Evolutionary conservation across 2,113 vertebrate species (phyloP).

Genomic region (Electrona antarctica): DNA sequence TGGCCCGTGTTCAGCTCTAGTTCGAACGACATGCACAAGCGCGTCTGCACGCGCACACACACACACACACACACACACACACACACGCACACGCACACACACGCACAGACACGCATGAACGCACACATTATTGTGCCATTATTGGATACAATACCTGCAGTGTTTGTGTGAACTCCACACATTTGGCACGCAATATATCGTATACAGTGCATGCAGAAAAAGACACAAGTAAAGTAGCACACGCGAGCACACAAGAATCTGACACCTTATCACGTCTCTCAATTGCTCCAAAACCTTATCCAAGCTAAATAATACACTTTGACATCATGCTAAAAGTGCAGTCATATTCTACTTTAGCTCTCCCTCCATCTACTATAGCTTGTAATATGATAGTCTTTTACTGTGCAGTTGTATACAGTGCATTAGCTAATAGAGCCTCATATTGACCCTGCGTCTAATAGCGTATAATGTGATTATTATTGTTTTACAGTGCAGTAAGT

Average conservation of each 20-base stretch:
- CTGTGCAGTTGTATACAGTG: too few species aligned
- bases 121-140: conserved; percentile 43
- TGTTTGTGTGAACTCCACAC: conserved; percentile 46
- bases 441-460: too few species aligned
- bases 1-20: conserved; percentile 58
- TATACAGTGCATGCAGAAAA: conserved; percentile 10
- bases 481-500: too few species aligned
- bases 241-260: conserved; percentile 3
- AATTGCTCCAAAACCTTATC: too few species aligned
- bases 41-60: conserved; percentile 1
- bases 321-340: too few species aligned
- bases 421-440: too few species aligned
- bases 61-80: conserved; percentile 27
- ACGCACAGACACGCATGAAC: conserved; percentile 38
- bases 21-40: conserved; percentile 29
- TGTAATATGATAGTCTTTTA: too few species aligned
- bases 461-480: too few species aligned
- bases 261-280: too few species aligned
- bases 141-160: conserved; percentile 56
- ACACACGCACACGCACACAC: neutral
- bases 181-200: conserved; percentile 11
- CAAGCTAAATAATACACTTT: too few species aligned
- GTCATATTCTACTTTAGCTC: too few species aligned
- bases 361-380: too few species aligned
- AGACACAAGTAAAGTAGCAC: conserved; percentile 8